These are phyloP conservation scores for Aporophyla nigra DNA, from an alignment of 2,888 invertebrate species.

Conservation along the genomic window DNA sequence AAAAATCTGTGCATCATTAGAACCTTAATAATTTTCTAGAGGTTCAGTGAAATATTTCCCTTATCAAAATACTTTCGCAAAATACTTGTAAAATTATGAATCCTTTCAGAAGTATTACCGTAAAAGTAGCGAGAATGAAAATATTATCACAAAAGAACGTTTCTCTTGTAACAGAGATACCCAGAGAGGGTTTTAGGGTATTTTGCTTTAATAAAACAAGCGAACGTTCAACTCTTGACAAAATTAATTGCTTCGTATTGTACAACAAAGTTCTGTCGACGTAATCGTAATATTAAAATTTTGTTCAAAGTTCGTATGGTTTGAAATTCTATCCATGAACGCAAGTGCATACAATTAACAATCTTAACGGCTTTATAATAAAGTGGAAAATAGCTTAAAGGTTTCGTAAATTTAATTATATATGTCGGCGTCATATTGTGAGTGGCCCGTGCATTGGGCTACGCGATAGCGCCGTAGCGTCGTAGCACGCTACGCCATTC, in stretches of 20 bases:
- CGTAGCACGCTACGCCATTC: too few species aligned
- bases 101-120: conserved; percentile 12
- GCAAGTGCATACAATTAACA: conserved; percentile 19
- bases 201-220: conserved; percentile 52
- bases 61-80: neutral
- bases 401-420: conserved; percentile 2
- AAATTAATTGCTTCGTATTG: conserved; percentile 67
- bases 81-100: conserved; percentile 12
- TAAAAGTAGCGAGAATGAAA: conserved; percentile 28
- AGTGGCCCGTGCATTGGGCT: too few species aligned
- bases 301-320: conserved; percentile 32
- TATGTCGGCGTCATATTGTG: too few species aligned
- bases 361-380: neutral
- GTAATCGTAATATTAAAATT: conserved; percentile 52
- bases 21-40: too few species aligned
- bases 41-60: too few species aligned
- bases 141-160: conserved; percentile 40
- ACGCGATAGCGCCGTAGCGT: too few species aligned
- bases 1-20: too few species aligned
- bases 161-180: conserved; percentile 25
- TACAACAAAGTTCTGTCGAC: conserved; percentile 52
- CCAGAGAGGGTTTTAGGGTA: conserved; percentile 27
- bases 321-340: conserved; percentile 1
- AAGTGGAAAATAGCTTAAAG: conserved; percentile 18
- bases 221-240: conserved; percentile 56